phyloP scores from a whole-genome alignment of 2,113 vertebrate species.

The Megaceryle maxima region DNA sequence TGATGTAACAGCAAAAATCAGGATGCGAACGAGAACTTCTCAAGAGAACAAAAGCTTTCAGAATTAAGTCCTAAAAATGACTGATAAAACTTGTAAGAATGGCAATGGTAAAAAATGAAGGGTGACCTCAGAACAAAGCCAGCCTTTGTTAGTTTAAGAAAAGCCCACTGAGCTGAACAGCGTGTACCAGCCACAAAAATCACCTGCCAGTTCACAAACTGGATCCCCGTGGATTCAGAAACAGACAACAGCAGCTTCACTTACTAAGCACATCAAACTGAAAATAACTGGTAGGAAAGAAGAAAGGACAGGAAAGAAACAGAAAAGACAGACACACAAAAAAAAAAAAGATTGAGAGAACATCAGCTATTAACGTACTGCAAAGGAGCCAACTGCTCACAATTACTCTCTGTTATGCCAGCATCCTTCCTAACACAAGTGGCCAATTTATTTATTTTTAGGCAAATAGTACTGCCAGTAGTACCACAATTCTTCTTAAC shows the following conservation, averaged over 20 bases:
- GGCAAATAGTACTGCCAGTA: not conserved
- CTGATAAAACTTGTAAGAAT: fast-evolving
- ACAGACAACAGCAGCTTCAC: not conserved
- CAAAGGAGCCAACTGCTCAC: not conserved
- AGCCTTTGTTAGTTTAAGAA: not conserved
- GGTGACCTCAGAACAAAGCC: not conserved
- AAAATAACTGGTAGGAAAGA: not conserved
- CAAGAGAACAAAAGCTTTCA: fast-evolving
- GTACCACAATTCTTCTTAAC: not conserved
- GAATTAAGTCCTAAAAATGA: fast-evolving
- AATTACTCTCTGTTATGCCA: not conserved
- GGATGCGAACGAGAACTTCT: not conserved
- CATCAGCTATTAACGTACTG: not conserved
- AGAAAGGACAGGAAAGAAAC: not conserved
- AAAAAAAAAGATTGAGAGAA: not conserved
- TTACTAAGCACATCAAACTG: not conserved
- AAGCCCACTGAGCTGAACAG: not conserved
- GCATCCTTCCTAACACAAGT: not conserved
- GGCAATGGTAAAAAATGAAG: not conserved
- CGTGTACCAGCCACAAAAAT: not conserved
- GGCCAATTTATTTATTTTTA: not conserved
- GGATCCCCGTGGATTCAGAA: not conserved
- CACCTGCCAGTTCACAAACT: not conserved
- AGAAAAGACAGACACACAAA: not conserved
- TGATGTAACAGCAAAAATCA: no score